A percentile compares a stretch with the other conserved stretches of the same genome.
phyloP scores from a whole-genome alignment of 2,113 vertebrate species.

The Pheucticus melanocephalus region DNA sequence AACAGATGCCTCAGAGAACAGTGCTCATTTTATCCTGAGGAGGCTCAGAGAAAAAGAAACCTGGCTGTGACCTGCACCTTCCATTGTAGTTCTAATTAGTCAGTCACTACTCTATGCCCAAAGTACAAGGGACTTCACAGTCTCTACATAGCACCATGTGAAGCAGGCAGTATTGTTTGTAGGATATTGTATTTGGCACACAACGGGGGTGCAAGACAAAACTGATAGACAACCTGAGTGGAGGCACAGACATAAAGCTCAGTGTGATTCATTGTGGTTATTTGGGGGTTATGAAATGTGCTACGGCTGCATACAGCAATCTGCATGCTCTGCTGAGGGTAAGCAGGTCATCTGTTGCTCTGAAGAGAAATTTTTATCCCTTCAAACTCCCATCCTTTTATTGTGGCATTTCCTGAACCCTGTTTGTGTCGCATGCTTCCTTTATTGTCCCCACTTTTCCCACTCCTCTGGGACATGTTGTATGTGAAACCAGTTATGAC shows the following conservation, averaged over 20 bases:
- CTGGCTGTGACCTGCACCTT: background rate
- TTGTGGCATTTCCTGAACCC: background rate
- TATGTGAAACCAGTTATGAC: background rate
- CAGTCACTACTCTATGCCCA: background rate
- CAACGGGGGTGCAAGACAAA: background rate
- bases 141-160: background rate
- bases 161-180: background rate
- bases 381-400: background rate
- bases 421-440: background rate
- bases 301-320: background rate
- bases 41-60: background rate
- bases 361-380: background rate
- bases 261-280: background rate
- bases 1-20: background rate
- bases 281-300: background rate
- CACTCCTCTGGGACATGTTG: background rate
- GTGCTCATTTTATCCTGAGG: background rate
- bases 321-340: background rate
- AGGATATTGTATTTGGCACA: background rate
- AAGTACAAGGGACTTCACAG: background rate
- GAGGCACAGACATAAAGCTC: background rate
- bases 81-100: background rate
- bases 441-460: background rate
- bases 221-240: background rate
- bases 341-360: background rate